Conservation (phyloP, 1,140 invertebrate species). For the Meloidogyne chitwoodi region DNA sequence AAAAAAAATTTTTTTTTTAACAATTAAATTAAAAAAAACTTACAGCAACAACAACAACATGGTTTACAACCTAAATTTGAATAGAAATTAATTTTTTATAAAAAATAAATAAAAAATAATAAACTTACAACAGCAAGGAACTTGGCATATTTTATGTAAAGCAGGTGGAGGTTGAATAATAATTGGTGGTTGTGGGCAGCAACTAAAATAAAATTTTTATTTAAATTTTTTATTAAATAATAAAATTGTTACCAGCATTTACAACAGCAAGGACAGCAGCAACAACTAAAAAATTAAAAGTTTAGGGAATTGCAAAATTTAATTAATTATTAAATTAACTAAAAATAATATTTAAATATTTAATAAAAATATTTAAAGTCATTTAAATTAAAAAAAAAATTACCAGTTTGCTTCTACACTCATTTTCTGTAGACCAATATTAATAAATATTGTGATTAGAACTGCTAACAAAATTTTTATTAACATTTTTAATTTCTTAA, state of each 20-base stretch:
- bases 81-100: no score
- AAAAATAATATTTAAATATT: no score
- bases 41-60: constrained; percentile 25
- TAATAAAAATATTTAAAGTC: no score
- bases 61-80: constrained; percentile 22
- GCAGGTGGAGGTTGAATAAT: constrained; percentile 41
- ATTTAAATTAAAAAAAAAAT: no score
- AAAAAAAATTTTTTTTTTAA: background rate
- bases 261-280: constrained; percentile 16
- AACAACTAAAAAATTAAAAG: constrained; percentile 14
- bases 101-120: background rate
- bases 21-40: background rate
- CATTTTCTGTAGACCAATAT: no score
- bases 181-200: constrained; percentile 41
- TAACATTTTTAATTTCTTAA: no score
- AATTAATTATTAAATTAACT: no score
- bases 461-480: no score
- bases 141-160: constrained; percentile 40
- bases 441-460: no score
- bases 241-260: constrained; percentile 2
- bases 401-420: no score
- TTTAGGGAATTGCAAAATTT: no score
- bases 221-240: background rate
- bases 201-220: constrained; percentile 10
- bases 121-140: constrained; percentile 36